These are phyloP conservation scores for Cataglyphis livida DNA, from an alignment of 2,888 invertebrate species.

Conservation along the genomic window DNA sequence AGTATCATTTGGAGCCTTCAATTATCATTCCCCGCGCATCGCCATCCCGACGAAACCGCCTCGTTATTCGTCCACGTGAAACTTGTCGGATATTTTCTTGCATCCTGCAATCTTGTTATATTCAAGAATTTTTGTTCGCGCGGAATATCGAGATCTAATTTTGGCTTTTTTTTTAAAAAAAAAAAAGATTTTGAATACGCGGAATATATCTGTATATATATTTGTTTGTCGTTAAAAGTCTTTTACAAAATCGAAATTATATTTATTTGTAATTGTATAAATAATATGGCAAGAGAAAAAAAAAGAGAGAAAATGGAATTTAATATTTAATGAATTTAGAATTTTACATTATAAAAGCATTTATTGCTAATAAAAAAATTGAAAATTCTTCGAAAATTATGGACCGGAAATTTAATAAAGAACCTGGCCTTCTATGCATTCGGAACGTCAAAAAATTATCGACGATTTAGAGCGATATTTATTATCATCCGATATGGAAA, in stretches of 20 bases:
- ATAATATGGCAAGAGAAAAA: not conserved
- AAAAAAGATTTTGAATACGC: not conserved
- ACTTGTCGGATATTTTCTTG: constrained; percentile 2
- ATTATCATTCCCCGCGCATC: constrained; percentile 19
- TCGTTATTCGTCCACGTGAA: constrained; percentile 8
- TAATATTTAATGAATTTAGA: not conserved
- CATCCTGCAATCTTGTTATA: not conserved
- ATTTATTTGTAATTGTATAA: not conserved
- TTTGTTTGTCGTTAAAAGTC: not conserved
- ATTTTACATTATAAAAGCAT: not conserved
- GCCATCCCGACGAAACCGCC: not conserved
- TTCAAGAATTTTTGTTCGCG: not conserved
- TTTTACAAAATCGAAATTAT: not conserved
- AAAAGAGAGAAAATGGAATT: not conserved
- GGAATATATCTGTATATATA: not conserved
- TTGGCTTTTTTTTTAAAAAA: not conserved
- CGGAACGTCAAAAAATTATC: not conserved
- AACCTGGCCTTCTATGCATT: not conserved
- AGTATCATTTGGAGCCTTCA: constrained; percentile 47
- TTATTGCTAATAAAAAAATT: not conserved
- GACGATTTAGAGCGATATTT: not conserved
- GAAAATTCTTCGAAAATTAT: not conserved
- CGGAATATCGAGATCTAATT: not conserved
- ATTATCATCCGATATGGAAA: not conserved
- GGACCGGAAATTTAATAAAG: not conserved